phyloP scores from a whole-genome alignment of 2,888 invertebrate species.

The Omphaloscelis lunosa region DNA sequence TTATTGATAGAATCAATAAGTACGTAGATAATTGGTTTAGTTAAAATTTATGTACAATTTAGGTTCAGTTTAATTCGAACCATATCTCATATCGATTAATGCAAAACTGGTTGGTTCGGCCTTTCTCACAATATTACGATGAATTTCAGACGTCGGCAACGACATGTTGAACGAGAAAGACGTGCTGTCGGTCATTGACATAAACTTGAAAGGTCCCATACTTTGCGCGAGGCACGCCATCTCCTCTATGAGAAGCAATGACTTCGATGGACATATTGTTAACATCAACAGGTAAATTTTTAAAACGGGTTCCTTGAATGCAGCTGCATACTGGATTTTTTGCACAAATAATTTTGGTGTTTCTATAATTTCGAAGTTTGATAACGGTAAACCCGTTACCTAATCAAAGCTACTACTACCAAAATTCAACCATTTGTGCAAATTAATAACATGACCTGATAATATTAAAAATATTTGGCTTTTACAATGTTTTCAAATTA shows the following conservation, averaged over 20 bases:
- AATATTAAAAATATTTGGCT: background rate
- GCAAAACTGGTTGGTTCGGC: background rate
- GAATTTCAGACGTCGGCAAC: conserved; percentile 68
- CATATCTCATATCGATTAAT: background rate
- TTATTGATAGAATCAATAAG: background rate
- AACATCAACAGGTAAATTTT: conserved; percentile 76
- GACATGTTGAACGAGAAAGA: conserved; percentile 68
- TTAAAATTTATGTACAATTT: background rate
- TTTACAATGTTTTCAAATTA: too few relatives aligned
- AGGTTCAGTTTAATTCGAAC: background rate
- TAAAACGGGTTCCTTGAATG: background rate
- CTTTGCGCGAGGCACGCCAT: conserved; percentile 85
- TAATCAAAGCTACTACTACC: background rate
- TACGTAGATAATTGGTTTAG: background rate
- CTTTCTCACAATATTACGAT: background rate
- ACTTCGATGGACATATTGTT: conserved; percentile 83
- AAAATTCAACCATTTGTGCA: background rate
- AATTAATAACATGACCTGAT: background rate
- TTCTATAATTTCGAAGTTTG: background rate
- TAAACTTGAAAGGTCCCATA: conserved; percentile 85
- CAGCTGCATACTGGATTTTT: background rate
- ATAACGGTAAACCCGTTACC: background rate
- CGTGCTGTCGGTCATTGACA: conserved; percentile 75
- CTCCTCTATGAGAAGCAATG: conserved; percentile 82
- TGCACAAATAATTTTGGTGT: background rate